phyloP scores from a whole-genome alignment of 2,113 vertebrate genomes.

The Chloroceryle aenea region DNA sequence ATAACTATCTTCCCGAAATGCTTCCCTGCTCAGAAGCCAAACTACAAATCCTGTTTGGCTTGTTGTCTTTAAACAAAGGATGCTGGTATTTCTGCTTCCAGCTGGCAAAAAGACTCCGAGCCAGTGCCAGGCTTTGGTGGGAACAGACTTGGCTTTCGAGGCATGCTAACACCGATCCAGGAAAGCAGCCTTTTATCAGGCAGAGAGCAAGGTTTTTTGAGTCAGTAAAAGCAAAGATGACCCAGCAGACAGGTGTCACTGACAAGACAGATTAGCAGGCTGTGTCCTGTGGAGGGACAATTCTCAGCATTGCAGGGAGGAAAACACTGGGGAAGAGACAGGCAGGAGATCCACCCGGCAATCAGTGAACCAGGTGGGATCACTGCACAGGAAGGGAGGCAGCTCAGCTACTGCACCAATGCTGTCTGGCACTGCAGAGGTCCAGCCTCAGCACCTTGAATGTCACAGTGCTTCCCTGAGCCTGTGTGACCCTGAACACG shows the following conservation, averaged over 20 bases:
- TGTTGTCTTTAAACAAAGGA: conserved; percentile 70
- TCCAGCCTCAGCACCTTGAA: neutral
- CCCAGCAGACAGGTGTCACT: neutral
- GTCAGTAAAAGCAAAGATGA: neutral
- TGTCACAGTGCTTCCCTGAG: neutral
- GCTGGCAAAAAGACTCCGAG: neutral
- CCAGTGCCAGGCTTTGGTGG: conserved; percentile 35
- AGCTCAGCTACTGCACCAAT: neutral
- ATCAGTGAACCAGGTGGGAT: fast-evolving
- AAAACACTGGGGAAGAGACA: neutral
- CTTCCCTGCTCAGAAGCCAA: conserved; percentile 53
- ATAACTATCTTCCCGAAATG: conserved; percentile 57
- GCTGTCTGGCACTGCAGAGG: neutral
- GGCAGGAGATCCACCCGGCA: neutral
- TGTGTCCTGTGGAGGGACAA: neutral
- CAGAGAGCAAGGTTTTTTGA: neutral
- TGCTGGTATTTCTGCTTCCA: conserved; percentile 48
- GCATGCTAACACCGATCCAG: neutral
- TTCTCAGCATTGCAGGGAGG: fast-evolving
- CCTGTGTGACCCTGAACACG: neutral
- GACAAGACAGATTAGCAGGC: neutral
- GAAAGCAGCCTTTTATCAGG: neutral
- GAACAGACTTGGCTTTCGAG: conserved; percentile 50
- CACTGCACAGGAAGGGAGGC: neutral
- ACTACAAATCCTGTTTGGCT: conserved; percentile 65